Conservation (phyloP, 2,113 vertebrate genomes). For the Syngnathus typhle region DNA sequence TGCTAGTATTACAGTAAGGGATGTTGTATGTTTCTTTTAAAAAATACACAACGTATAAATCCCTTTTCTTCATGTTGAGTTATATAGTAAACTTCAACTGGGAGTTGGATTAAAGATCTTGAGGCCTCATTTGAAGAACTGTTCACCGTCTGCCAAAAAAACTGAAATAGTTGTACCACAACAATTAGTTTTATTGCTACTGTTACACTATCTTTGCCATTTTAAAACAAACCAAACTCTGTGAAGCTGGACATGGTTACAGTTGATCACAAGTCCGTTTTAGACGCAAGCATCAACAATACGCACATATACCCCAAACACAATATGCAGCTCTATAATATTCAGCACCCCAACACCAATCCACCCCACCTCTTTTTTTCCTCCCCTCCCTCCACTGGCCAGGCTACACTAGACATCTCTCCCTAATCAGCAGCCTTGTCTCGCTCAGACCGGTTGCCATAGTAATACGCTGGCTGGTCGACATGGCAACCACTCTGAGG, state of each 20-base stretch:
- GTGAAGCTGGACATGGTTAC: conserved; percentile 8
- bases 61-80: neutral
- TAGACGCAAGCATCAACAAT: conserved; percentile 10
- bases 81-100: neutral
- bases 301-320: conserved; percentile 38
- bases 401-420: conserved; percentile 76
- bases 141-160: too few relatives aligned
- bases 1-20: neutral
- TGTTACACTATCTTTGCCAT: too few relatives aligned
- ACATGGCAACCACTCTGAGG: conserved; percentile 99
- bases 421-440: conserved; percentile 84
- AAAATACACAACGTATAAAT: neutral
- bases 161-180: too few relatives aligned
- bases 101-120: neutral
- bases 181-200: too few relatives aligned
- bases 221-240: neutral
- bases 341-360: conserved; percentile 51
- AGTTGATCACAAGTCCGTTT: conserved; percentile 32
- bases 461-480: conserved; percentile 95
- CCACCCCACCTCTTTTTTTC: conserved; percentile 41
- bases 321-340: conserved; percentile 54
- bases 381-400: conserved; percentile 66
- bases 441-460: conserved; percentile 96
- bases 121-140: too few relatives aligned
- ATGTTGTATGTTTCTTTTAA: neutral